Percentiles rank a stretch among this genome's conserved stretches.
These are phyloP conservation scores for Halcyon badia DNA, from an alignment of 2,797 vertebrate species.

Conservation along the genomic window DNA sequence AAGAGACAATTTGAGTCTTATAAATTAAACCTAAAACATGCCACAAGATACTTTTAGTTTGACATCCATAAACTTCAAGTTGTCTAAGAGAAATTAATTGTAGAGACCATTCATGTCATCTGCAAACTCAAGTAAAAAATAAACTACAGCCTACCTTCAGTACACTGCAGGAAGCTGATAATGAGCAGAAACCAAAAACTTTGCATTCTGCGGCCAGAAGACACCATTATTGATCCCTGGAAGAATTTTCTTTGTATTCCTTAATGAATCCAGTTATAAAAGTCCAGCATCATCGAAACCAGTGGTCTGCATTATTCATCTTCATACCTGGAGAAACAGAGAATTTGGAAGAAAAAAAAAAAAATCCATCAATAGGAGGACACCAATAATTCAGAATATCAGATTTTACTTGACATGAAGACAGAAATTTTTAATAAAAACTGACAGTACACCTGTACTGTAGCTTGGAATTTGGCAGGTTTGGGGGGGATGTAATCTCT, in stretches of 20 bases:
- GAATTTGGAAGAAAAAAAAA: slow-evolving; percentile 58
- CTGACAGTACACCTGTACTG: neutral
- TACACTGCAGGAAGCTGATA: slow-evolving; percentile 92
- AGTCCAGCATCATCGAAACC: slow-evolving; percentile 88
- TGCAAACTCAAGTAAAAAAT: neutral
- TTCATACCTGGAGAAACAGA: slow-evolving; percentile 87
- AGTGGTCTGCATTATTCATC: slow-evolving; percentile 90
- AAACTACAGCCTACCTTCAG: slow-evolving; percentile 89
- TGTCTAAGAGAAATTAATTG: slow-evolving; percentile 13
- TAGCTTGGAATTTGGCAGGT: neutral
- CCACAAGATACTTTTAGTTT: neutral
- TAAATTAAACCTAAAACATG: neutral
- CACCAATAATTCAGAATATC: neutral
- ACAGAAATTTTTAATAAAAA: neutral
- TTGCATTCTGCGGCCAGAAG: slow-evolving; percentile 93
- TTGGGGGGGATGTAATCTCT: neutral
- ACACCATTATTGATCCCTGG: slow-evolving; percentile 91
- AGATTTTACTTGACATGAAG: neutral
- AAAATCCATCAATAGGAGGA: slow-evolving; percentile 68
- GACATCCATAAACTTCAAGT: neutral
- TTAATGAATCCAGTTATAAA: slow-evolving; percentile 90
- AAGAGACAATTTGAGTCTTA: neutral
- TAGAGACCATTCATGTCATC: neutral
- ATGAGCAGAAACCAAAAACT: slow-evolving; percentile 95
- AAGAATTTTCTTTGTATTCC: slow-evolving; percentile 89